These are phyloP conservation scores for Ifrita kowaldi DNA, from an alignment of 2,113 vertebrate species.

Conservation along the genomic window DNA sequence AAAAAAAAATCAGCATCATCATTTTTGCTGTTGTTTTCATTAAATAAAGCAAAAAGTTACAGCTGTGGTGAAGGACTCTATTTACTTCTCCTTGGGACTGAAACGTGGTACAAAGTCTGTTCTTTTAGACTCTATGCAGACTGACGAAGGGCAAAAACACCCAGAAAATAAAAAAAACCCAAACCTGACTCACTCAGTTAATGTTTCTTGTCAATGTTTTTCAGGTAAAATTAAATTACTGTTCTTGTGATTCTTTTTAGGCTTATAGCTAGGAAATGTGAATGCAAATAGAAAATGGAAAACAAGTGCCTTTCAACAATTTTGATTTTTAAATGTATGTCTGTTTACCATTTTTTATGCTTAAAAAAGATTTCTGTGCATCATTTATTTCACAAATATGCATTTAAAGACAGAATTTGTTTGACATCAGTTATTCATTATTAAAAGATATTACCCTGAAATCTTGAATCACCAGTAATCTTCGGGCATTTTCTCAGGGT, in stretches of 20 bases:
- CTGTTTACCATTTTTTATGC: not conserved
- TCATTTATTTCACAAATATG: not conserved
- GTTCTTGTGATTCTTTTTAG: not conserved
- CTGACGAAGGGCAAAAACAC: fast-evolving
- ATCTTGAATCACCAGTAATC: not conserved
- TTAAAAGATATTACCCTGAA: not conserved
- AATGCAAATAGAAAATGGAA: not conserved
- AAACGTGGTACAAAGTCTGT: not conserved
- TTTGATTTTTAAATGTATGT: not conserved
- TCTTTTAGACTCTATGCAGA: not conserved
- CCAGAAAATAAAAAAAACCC: not conserved
- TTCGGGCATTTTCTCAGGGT: not conserved
- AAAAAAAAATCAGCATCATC: not conserved
- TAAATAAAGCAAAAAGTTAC: not conserved
- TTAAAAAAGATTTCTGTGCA: not conserved
- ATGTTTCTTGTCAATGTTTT: not conserved
- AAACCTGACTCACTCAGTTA: not conserved
- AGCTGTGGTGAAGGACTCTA: not conserved
- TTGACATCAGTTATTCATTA: not conserved
- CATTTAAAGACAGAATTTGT: not conserved
- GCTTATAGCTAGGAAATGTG: not conserved
- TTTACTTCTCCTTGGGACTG: not conserved
- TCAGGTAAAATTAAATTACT: not conserved
- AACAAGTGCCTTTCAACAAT: not conserved
- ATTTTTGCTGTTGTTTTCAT: not conserved